Conservation (phyloP, 2,888 invertebrate species). For the Tenthredo amoena region DNA sequence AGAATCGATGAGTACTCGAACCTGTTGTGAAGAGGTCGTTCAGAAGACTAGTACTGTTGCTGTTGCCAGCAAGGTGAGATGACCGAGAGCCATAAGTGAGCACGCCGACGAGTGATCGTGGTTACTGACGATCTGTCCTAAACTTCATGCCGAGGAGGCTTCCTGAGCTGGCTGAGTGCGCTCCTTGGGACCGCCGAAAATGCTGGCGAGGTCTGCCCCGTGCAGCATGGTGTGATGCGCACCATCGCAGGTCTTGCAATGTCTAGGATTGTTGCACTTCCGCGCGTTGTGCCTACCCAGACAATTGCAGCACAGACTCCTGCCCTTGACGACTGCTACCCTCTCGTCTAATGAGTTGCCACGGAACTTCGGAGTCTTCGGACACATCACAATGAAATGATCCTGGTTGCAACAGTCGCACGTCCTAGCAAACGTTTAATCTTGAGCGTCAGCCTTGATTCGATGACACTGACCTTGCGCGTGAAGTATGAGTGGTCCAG, state of each 20-base stretch:
- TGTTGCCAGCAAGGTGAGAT: conserved; percentile 52
- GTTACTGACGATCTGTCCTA: neutral
- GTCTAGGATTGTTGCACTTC: conserved; percentile 35
- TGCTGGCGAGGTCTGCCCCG: conserved; percentile 10
- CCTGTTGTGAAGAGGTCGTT: neutral
- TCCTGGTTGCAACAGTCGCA: too few species aligned
- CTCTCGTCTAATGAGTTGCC: neutral
- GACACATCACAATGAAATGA: too few species aligned
- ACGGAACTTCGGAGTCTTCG: neutral
- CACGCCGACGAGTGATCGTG: neutral
- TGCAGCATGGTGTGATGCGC: conserved; percentile 10
- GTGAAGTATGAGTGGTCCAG: conserved; percentile 22
- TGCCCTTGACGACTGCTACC: neutral
- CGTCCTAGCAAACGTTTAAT: neutral
- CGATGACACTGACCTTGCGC: neutral
- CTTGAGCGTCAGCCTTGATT: neutral
- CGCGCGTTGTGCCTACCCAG: conserved; percentile 20
- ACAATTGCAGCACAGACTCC: conserved; percentile 18
- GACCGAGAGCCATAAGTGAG: neutral
- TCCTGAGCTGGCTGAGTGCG: neutral
- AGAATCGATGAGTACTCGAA: conserved; percentile 54
- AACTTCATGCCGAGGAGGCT: neutral
- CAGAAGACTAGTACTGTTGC: conserved; percentile 20
- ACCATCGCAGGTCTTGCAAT: neutral
- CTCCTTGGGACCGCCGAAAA: too few species aligned